Percentiles rank a stretch among this genome's conserved stretches.
Conservation (phyloP, 2,797 vertebrate genomes). For the Tauraco hartlaubi region DNA sequence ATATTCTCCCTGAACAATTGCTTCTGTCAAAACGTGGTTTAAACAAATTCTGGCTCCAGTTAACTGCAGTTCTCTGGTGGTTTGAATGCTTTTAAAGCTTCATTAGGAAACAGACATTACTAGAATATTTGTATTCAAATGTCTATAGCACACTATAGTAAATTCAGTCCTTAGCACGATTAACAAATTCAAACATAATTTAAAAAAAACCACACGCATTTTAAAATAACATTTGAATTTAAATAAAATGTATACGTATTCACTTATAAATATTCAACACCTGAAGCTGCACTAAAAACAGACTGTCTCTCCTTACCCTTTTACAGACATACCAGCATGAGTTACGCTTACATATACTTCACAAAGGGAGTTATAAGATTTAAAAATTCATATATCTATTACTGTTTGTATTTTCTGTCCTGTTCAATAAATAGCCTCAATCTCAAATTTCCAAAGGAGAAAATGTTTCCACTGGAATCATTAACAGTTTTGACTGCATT, state of each 20-base stretch:
- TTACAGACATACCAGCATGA: not conserved
- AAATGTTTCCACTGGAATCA: not conserved
- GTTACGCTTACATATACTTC: not conserved
- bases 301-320: not conserved
- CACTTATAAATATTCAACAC: not conserved
- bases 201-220: fast-evolving
- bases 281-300: not conserved
- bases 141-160: not conserved
- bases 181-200: not conserved
- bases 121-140: constrained; percentile 13
- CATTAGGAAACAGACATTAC: constrained; percentile 9
- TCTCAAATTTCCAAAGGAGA: not conserved
- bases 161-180: not conserved
- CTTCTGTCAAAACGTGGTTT: constrained; percentile 42
- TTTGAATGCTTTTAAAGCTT: constrained; percentile 53
- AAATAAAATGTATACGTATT: not conserved
- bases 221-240: constrained; percentile 28
- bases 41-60: constrained; percentile 36
- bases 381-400: not conserved
- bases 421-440: not conserved
- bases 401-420: not conserved
- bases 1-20: not conserved
- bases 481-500: not conserved
- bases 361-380: not conserved
- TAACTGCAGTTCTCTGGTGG: constrained; percentile 45